Evolutionary conservation across 2,888 invertebrate species (phyloP).

Genomic region (Chymomyza procnemis): DNA sequence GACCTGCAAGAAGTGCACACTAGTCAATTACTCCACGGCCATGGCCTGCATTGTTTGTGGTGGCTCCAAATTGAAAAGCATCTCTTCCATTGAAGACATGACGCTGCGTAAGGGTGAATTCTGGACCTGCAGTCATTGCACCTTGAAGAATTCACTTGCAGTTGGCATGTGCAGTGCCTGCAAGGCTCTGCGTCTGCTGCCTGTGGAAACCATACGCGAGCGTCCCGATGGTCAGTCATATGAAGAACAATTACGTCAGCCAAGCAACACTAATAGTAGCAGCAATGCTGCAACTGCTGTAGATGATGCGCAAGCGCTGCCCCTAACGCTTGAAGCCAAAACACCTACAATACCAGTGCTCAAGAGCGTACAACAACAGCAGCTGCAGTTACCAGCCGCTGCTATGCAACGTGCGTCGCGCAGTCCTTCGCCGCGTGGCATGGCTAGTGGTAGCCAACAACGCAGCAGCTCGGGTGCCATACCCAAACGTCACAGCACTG

Average conservation of each 20-base stretch:
- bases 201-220: slow-evolving; percentile 56
- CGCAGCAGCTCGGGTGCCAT: slow-evolving; percentile 75
- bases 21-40: slow-evolving; percentile 86
- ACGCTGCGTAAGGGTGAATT: slow-evolving; percentile 86
- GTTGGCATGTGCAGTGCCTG: slow-evolving; percentile 86
- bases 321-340: slow-evolving; percentile 18
- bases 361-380: slow-evolving; percentile 27
- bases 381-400: slow-evolving; percentile 66
- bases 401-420: slow-evolving; percentile 71
- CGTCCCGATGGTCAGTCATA: slow-evolving; percentile 61
- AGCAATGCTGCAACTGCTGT: slow-evolving; percentile 3
- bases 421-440: slow-evolving; percentile 80
- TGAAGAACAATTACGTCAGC: slow-evolving; percentile 42
- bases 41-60: slow-evolving; percentile 92
- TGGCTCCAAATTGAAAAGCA: slow-evolving; percentile 87
- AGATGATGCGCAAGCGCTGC: not conserved
- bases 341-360: slow-evolving; percentile 27
- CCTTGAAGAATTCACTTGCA: slow-evolving; percentile 87
- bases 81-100: slow-evolving; percentile 83
- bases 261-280: not conserved
- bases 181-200: slow-evolving; percentile 81
- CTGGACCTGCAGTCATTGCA: slow-evolving; percentile 90
- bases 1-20: slow-evolving; percentile 93
- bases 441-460: slow-evolving; percentile 63
- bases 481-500: slow-evolving; percentile 76